Percentiles rank a stretch among this genome's conserved stretches.
Evolutionary conservation across 2,888 invertebrate genomes (phyloP).

Genomic region (Muschampia plurimacula): DNA sequence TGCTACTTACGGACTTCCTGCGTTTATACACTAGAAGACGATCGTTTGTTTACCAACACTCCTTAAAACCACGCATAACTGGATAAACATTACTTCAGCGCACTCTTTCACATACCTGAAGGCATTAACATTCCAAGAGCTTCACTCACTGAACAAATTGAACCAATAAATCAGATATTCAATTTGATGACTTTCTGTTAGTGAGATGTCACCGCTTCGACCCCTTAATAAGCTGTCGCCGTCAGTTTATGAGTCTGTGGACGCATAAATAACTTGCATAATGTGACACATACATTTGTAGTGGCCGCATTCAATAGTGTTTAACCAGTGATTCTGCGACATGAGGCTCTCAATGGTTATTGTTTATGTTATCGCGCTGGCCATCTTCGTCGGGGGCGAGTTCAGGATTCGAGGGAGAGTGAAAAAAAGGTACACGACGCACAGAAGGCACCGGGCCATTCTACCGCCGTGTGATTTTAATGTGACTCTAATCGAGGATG

Average conservation of each 20-base stretch:
- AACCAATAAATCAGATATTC: constrained; percentile 62
- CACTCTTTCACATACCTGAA: constrained; percentile 13
- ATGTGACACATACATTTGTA: constrained; percentile 81
- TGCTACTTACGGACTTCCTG: constrained; percentile 49
- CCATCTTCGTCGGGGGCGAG: constrained; percentile 75
- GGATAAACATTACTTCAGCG: constrained; percentile 11
- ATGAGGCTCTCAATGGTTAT: constrained; percentile 76
- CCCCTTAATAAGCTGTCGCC: constrained; percentile 69
- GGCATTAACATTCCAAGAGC: constrained; percentile 11
- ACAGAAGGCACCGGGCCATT: constrained; percentile 74
- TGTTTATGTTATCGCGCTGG: constrained; percentile 75
- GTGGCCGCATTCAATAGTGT: constrained; percentile 67
- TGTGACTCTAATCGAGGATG: constrained; percentile 80
- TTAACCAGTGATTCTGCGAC: constrained; percentile 65
- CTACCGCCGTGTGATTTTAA: constrained; percentile 80
- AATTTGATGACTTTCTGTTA: constrained; percentile 70
- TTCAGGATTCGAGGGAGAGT: constrained; percentile 80
- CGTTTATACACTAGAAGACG: constrained; percentile 42
- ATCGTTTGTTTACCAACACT: constrained; percentile 73
- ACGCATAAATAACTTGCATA: constrained; percentile 77
- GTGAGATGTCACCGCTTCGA: constrained; percentile 76
- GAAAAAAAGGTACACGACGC: constrained; percentile 72
- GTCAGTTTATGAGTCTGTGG: constrained; percentile 68
- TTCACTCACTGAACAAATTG: constrained; percentile 46
- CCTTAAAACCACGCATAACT: constrained; percentile 3